Evolutionary conservation across 2,888 invertebrate genomes (phyloP), one percentile per base, ranked within the genome.

Genomic region (Coenonympha glycerion): DNA sequence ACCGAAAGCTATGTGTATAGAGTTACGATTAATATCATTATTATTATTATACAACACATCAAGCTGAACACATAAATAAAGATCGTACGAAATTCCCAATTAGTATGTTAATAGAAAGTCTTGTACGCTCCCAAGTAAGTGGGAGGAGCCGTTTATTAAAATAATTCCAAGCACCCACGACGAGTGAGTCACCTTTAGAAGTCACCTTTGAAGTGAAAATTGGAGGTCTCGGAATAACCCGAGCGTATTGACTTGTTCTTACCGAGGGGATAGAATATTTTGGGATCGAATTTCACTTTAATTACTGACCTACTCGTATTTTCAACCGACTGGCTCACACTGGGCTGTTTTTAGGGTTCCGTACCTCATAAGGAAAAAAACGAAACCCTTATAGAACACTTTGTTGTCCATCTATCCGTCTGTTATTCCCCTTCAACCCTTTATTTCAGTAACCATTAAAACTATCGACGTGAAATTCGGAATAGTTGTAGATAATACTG

Each of bases 171-270:
- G 30, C 51, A 51, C 30, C 37, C 44, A 40, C 22, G n/a, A n/a
- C 51, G 47, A 44, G 37, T 44, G 21, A 21, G n/a, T 37, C 49
- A 21, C 40, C 18, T 36, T 18, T n/a, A 30, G 26, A 41, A 13
- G 19, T 67, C 69, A 69, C 65, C 71, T 72, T 70, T 72, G 67
- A 71, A 73, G 67, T 64, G 65, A 66, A 72, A 76, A 69, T 71
- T 73, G 68, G 68, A 68, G 64, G 60, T 68, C 60, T 63, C 47
- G 50, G 52, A 57, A 52, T 33, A 59, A 49, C 51, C 47, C 16
- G 28, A 50, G 49, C 47, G 47, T 50, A 51, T 49, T 49, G 53
- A 46, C 46, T 31, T 42, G 48, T 49, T 33, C n/a, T n/a, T 11
- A 18, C n/a, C 24, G 28, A 21, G 19, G 19, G 36, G 21, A 36